Evolutionary conservation across 2,113 vertebrate species (phyloP), one percentile per base, ranked within the genome.

Genomic region (Pseudorectes ferrugineus): DNA sequence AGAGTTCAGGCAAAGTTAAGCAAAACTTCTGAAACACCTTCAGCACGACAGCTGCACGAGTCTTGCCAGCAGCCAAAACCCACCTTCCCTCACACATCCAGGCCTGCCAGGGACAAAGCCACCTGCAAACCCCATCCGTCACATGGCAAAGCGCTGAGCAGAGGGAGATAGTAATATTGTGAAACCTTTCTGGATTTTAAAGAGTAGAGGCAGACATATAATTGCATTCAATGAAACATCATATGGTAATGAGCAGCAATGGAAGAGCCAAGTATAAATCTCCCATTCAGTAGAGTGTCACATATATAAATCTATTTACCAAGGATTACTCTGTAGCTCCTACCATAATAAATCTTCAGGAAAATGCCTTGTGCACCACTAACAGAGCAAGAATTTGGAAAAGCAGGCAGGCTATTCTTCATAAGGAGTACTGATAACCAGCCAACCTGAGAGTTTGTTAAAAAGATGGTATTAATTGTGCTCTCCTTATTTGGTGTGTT

Each of bases 281-380:
- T 95, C 88, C 78, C 74, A 95, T 96, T 96, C 84, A 92, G 26
- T 6, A 51, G 73, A 93, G 31, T 84, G 84, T 89, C 74, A 89
- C 89, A 73, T 36, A 22, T 49, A 92, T 92, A 94, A 88, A 95
- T 95, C 95, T 97, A 82, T 97, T 94, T 96, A 97, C 74, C 65
- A 72, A 86, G 81, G 85, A 92, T 92, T 93, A 92, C 63, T 89
- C 66, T 85, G 52, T 65, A 95, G 74, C 42, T 88, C 43, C 81
- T 74, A 71, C 75, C 79, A 35, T 45, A 82, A 94, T 88, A 93
- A 97, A 93, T 95, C 88, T 93, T 45, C 68, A 74, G 79, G 77
- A 92, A 93, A 84, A 89, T 42, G 62, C 65, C 85, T 82, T 43
- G 59, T 68, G 91, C 59, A 70, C 35, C 1, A 8, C 66, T 36